A percentile compares a stretch with the other conserved stretches of the same genome.
Evolutionary conservation across 53 echinoderm and acorn worm species (phyloP).

Genomic region (Henricia sp.): DNA sequence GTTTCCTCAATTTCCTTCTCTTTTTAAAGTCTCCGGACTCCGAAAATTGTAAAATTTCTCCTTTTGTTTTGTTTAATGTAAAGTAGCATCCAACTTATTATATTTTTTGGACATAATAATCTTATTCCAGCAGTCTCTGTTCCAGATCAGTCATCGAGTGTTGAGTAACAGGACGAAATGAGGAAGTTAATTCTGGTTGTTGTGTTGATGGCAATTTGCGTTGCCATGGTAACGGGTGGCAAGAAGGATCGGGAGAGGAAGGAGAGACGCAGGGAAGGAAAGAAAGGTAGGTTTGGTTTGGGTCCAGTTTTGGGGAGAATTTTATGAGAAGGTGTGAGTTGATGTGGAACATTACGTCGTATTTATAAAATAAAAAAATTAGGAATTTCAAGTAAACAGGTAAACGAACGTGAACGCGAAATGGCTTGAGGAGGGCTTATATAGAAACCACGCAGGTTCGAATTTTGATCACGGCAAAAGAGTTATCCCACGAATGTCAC

Average conservation of each 20-base stretch:
- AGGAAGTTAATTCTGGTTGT: constrained; percentile 24
- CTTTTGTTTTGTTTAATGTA: background rate
- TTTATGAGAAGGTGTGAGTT: background rate
- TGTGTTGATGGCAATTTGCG: constrained; percentile 47
- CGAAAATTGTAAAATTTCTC: background rate
- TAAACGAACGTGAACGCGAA: too few relatives aligned
- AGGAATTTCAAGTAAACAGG: too few relatives aligned
- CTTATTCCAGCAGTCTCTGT: too few relatives aligned
- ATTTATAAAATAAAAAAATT: too few relatives aligned
- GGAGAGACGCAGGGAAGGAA: constrained; percentile 35
- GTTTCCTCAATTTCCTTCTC: background rate
- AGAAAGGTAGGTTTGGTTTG: constrained; percentile 28
- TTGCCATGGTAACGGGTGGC: constrained; percentile 48
- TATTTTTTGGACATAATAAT: background rate
- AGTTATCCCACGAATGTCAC: too few relatives aligned
- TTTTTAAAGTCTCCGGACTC: background rate
- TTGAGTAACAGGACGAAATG: constrained; percentile 26
- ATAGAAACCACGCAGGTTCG: too few relatives aligned
- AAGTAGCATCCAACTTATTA: background rate
- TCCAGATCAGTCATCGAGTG: background rate
- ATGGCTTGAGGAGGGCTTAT: too few relatives aligned
- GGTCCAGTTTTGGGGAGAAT: background rate
- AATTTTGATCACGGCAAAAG: too few relatives aligned
- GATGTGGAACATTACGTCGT: too few relatives aligned
- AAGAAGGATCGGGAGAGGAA: constrained; percentile 30